Evolutionary conservation across 2,113 vertebrate genomes (phyloP), one percentile per base, ranked within the genome.

Genomic region (Corvus cornix): DNA sequence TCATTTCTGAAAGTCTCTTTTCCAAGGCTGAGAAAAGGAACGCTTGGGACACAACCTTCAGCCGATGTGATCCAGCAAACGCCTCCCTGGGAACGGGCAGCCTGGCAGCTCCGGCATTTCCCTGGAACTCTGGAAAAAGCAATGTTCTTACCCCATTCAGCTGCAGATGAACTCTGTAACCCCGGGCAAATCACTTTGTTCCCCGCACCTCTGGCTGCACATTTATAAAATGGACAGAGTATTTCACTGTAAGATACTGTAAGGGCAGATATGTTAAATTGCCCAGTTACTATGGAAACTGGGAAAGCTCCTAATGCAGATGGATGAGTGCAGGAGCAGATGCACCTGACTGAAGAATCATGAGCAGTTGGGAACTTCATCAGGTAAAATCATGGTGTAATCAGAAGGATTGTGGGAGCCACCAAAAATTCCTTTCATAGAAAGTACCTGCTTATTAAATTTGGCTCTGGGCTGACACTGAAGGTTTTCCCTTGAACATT

Each of bases 21-120:
- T 66, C 48, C 7, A 3, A 88, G 90, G 35, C 85, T 93, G 90
- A 90, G 93, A 84, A 96, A 93, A 90, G 87, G 83, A 97, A 28
- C 96, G 72, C 69, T 95, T 92, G 92, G 96, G 93, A 81, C 90
- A 58, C 64, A 96, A 84, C 93, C 95, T 95, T 87, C 60, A 53
- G 95, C 89, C 43, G 92, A 63, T 73, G 78, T 23, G 85, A 85
- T 70, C 85, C 59, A 63, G 87, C 87, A 66, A 80, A 76, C 8
- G 39, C 58, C 75, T 93, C 82, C 67, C 84, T 91, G 96, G 96
- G 93, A 96, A 95, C 58, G 46, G 73, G 68, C 73, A 84, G 90
- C 84, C 94, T 93, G 95, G 93, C 72, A 86, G 64, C 11, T 16
- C 13, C 17, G 21, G 93, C 85, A 1, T 28, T 91, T 75, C 78